phyloP scores from a whole-genome alignment of 1,140 invertebrate species.

The Phocides pigmalion region DNA sequence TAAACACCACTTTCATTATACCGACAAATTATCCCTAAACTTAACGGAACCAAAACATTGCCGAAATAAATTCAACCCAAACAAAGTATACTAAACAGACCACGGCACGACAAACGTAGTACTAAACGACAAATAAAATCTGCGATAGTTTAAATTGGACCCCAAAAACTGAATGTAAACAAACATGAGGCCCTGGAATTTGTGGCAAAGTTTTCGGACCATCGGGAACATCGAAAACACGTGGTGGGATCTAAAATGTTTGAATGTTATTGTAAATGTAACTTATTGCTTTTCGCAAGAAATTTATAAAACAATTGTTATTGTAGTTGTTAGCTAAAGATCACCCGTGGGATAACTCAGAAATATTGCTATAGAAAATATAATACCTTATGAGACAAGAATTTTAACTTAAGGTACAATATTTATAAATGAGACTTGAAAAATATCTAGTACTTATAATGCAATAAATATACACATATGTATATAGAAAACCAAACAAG shows the following conservation, averaged over 20 bases:
- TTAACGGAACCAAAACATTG: conserved; percentile 60
- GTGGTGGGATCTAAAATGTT: conserved; percentile 61
- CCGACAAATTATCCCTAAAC: conserved; percentile 70
- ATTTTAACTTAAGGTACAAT: too few relatives aligned
- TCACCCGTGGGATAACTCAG: not conserved
- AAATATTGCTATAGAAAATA: not conserved
- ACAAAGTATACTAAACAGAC: conserved; percentile 62
- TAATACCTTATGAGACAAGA: not conserved
- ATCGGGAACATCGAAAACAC: conserved; percentile 69
- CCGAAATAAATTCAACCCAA: conserved; percentile 62
- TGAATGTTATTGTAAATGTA: conserved; percentile 54
- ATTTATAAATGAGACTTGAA: too few relatives aligned
- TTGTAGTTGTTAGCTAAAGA: conserved; percentile 4
- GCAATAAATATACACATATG: too few relatives aligned
- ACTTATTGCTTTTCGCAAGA: conserved; percentile 40
- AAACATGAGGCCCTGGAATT: conserved; percentile 64
- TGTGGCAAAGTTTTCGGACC: conserved; percentile 65
- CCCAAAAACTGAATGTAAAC: conserved; percentile 78
- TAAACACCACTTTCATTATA: conserved; percentile 65
- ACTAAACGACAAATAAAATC: conserved; percentile 81
- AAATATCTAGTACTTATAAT: too few relatives aligned
- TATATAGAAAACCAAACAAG: too few relatives aligned
- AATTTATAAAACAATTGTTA: conserved; percentile 33
- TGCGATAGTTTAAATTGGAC: conserved; percentile 77
- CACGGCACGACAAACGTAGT: conserved; percentile 66